A percentile compares a stretch with the other conserved stretches of the same genome.
phyloP scores from a whole-genome alignment of 2,888 invertebrate species.

The Scrobipalpa atriplicella region DNA sequence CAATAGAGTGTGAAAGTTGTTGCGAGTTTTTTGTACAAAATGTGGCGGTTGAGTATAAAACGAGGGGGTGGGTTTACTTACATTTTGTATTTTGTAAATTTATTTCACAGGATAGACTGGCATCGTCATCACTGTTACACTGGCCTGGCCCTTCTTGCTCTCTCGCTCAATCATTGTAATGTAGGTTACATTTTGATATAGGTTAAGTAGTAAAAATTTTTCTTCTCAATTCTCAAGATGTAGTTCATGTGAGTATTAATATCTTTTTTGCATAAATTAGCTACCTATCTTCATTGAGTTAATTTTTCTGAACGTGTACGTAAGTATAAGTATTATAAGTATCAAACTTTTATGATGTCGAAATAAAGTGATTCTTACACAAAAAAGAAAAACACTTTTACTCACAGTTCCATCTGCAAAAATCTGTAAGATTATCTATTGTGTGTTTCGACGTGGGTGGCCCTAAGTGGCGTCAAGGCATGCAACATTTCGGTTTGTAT shows the following conservation, averaged over 20 bases:
- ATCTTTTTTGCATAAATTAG: too few species aligned
- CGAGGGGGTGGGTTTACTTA: neutral
- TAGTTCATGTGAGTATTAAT: too few species aligned
- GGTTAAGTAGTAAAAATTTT: too few species aligned
- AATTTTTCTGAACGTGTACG: too few species aligned
- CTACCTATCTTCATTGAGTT: too few species aligned
- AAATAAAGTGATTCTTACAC: too few species aligned
- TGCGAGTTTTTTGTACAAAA: constrained; percentile 12
- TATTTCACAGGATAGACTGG: neutral
- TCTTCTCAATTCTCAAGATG: too few species aligned
- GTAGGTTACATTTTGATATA: too few species aligned
- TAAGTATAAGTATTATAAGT: too few species aligned
- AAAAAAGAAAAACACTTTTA: constrained; percentile 33
- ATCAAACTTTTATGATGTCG: too few species aligned
- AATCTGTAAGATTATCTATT: constrained; percentile 61
- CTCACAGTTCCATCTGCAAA: constrained; percentile 58
- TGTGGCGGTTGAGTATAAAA: constrained; percentile 12
- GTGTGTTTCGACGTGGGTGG: constrained; percentile 73
- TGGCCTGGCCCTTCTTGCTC: too few species aligned
- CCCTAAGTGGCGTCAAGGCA: constrained; percentile 73
- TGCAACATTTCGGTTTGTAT: constrained; percentile 66
- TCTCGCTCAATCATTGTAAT: too few species aligned
- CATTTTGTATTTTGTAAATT: neutral
- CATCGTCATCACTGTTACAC: neutral
- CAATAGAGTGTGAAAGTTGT: constrained; percentile 47